These are phyloP conservation scores for Lasiommata megera DNA, from an alignment of 2,888 invertebrate species.

Conservation along the genomic window DNA sequence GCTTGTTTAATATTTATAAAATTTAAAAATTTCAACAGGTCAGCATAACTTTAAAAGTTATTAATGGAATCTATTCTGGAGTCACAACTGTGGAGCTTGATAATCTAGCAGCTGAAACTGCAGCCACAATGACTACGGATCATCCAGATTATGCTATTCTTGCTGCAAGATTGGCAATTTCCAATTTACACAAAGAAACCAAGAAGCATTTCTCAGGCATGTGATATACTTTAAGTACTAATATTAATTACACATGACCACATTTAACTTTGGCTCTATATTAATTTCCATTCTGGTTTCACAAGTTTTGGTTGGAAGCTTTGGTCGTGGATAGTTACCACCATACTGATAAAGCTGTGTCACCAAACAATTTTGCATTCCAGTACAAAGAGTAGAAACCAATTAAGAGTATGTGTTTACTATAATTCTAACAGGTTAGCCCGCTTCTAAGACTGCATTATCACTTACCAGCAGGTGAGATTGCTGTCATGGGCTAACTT, in stretches of 20 bases:
- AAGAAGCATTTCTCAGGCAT: constrained; percentile 94
- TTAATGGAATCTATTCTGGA: constrained; percentile 96
- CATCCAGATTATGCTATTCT: constrained; percentile 98
- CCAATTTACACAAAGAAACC: constrained; percentile 99
- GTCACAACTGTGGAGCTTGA: constrained; percentile 98
- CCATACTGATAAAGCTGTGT: no score
- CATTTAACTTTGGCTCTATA: background rate
- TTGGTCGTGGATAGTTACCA: no score
- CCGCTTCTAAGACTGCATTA: no score
- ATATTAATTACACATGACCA: no score
- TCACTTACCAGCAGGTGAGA: no score
- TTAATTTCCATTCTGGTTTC: background rate
- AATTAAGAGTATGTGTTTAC: no score
- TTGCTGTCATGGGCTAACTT: no score
- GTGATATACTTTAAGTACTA: background rate
- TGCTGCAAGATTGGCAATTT: constrained; percentile 95
- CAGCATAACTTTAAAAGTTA: constrained; percentile 94
- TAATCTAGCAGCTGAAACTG: constrained; percentile 98
- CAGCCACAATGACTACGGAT: constrained; percentile 98
- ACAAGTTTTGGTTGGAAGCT: no score
- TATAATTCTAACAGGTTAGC: no score
- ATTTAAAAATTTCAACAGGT: constrained; percentile 72
- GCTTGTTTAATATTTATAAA: background rate
- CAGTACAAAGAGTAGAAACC: no score
- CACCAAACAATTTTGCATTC: no score